Evolutionary conservation across 2,888 invertebrate genomes (phyloP).

Genomic region (Eurytoma adleriae): DNA sequence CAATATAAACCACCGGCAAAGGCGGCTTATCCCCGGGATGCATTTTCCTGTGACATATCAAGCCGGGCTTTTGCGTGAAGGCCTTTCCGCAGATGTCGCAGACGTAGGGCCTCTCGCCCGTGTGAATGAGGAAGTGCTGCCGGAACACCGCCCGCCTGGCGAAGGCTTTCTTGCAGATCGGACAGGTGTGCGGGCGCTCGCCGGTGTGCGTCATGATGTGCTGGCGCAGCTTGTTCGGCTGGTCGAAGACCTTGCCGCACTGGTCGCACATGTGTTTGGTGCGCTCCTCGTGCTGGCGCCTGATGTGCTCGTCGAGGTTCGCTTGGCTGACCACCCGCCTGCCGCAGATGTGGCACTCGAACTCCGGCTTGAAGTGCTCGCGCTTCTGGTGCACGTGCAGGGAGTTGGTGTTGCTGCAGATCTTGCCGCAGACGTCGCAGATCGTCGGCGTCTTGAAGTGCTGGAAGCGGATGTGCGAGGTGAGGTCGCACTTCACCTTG

Average conservation of each 20-base stretch:
- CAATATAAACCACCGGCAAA: slow-evolving; percentile 73
- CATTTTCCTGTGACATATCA: slow-evolving; percentile 73
- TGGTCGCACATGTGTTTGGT: slow-evolving; percentile 72
- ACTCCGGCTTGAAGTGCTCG: slow-evolving; percentile 74
- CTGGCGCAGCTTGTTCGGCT: slow-evolving; percentile 72
- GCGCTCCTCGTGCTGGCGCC: slow-evolving; percentile 71
- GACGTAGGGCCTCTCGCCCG: slow-evolving; percentile 71
- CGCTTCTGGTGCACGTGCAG: slow-evolving; percentile 74
- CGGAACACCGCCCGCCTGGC: slow-evolving; percentile 72
- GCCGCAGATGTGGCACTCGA: slow-evolving; percentile 72
- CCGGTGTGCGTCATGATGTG: slow-evolving; percentile 74
- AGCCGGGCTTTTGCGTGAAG: slow-evolving; percentile 73
- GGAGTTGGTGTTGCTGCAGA: slow-evolving; percentile 72
- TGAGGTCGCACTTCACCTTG: slow-evolving; percentile 73
- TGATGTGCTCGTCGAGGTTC: slow-evolving; percentile 72
- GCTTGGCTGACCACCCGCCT: slow-evolving; percentile 73
- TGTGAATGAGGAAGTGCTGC: slow-evolving; percentile 73
- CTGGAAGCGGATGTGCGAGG: slow-evolving; percentile 73
- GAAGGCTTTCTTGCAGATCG: slow-evolving; percentile 71
- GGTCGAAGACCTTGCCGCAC: slow-evolving; percentile 73
- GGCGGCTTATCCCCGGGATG: slow-evolving; percentile 73
- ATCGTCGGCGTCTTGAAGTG: slow-evolving; percentile 71
- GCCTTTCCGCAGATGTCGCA: slow-evolving; percentile 75
- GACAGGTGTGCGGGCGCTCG: slow-evolving; percentile 70
- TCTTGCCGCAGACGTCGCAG: slow-evolving; percentile 71